Conservation (phyloP, 2,888 invertebrate genomes). For the Conistra vaccinii region DNA sequence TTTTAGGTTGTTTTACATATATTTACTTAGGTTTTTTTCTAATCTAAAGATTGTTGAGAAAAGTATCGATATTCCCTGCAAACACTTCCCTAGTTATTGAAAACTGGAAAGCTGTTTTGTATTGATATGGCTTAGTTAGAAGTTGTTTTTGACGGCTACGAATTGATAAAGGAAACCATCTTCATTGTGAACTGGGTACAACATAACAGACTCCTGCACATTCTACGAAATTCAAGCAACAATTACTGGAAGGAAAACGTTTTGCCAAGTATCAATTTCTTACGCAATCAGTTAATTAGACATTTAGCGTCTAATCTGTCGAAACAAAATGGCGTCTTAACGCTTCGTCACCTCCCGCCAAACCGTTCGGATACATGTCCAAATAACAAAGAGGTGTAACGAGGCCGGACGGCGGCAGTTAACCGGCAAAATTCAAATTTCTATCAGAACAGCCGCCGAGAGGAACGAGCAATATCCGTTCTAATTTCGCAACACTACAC, state of each 20-base stretch:
- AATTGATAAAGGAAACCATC: background rate
- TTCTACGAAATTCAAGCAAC: background rate
- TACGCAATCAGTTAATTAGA: conserved; percentile 57
- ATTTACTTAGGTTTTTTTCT: background rate
- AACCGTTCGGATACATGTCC: conserved; percentile 74
- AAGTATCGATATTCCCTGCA: background rate
- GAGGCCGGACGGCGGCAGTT: conserved; percentile 88
- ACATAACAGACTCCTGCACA: background rate
- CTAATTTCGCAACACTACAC: conserved; percentile 87
- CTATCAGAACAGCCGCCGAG: conserved; percentile 86
- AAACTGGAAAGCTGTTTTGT: background rate
- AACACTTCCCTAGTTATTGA: background rate
- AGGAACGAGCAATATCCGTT: conserved; percentile 90
- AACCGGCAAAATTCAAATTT: conserved; percentile 90
- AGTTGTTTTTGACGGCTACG: background rate
- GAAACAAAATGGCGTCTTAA: conserved; percentile 69
- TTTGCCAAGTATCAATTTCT: conserved; percentile 16
- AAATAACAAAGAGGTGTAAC: conserved; percentile 83
- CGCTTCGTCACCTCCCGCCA: conserved; percentile 67
- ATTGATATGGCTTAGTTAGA: background rate
- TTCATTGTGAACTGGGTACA: background rate
- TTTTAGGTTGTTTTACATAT: conserved; percentile 11
- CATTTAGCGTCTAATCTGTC: conserved; percentile 63
- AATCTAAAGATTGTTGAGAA: background rate
- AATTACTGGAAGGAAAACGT: background rate